Evolutionary conservation across 2,888 invertebrate genomes (phyloP).

Genomic region (Phoenoteleia sp.): DNA sequence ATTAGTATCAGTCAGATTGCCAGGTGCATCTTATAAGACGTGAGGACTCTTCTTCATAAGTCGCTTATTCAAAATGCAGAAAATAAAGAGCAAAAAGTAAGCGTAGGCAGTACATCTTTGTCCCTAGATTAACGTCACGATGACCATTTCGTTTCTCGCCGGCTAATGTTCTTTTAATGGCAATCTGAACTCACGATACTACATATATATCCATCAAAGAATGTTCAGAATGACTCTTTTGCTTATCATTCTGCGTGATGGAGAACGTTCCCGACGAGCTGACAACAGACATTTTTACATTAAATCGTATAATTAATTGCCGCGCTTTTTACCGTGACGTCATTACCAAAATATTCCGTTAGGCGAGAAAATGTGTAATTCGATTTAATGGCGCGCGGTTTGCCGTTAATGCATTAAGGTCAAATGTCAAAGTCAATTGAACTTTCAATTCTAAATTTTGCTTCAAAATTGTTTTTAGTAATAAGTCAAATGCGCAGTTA

Average conservation of each 20-base stretch:
- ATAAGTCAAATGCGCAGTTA: no score
- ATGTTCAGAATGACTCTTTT: constrained; percentile 45
- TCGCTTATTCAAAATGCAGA: constrained; percentile 61
- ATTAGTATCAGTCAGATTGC: constrained; percentile 68
- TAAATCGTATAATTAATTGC: constrained; percentile 54
- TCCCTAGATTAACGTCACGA: constrained; percentile 74
- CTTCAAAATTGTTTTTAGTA: no score
- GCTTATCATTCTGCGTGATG: constrained; percentile 64
- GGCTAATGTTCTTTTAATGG: constrained; percentile 75
- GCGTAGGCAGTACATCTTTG: constrained; percentile 70
- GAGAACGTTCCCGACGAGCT: constrained; percentile 16
- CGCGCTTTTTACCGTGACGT: constrained; percentile 22
- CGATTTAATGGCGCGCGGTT: not conserved
- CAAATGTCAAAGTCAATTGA: no score
- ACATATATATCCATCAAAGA: constrained; percentile 56
- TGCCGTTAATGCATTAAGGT: not conserved
- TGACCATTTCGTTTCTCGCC: constrained; percentile 70
- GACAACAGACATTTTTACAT: constrained; percentile 39
- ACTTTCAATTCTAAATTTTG: no score
- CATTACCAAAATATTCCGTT: constrained; percentile 30
- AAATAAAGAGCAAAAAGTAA: constrained; percentile 62
- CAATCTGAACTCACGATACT: constrained; percentile 62
- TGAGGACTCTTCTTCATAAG: constrained; percentile 49
- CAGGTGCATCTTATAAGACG: constrained; percentile 62
- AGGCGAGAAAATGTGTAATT: not conserved